Conservation (phyloP, 2,797 vertebrate species). For the Heliangelus exortis region DNA sequence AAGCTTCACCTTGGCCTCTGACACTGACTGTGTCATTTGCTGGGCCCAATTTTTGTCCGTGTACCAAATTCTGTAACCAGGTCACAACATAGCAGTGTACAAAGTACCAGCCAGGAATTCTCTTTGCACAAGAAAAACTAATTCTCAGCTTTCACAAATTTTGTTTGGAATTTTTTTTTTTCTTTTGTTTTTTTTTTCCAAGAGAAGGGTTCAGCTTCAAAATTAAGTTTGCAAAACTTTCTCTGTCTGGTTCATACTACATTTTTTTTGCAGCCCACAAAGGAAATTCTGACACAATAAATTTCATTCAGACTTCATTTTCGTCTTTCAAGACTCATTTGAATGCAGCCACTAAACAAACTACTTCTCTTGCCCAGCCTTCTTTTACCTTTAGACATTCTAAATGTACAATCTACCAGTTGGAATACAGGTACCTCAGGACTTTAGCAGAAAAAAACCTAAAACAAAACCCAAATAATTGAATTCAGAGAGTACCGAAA, state of each 20-base stretch:
- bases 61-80: neutral
- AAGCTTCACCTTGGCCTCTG: neutral
- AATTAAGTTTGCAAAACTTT: neutral
- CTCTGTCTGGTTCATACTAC: neutral
- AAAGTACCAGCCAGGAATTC: rapidly evolving
- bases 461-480: neutral
- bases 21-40: neutral
- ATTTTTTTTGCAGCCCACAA: neutral
- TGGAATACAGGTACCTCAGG: neutral
- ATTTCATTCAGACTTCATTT: neutral
- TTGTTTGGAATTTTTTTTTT: too few species aligned
- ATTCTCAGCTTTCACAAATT: neutral
- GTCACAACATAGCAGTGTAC: rapidly evolving
- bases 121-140: neutral
- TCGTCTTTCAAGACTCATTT: neutral
- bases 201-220: neutral
- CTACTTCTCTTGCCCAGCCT: neutral
- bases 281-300: neutral
- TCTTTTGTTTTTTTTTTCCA: too few species aligned
- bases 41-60: neutral
- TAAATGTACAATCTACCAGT: neutral
- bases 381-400: neutral
- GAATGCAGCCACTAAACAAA: neutral
- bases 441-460: neutral
- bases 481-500: neutral